Evolutionary conservation across 2,797 vertebrate species (phyloP).

Genomic region (Sarcoramphus papa): DNA sequence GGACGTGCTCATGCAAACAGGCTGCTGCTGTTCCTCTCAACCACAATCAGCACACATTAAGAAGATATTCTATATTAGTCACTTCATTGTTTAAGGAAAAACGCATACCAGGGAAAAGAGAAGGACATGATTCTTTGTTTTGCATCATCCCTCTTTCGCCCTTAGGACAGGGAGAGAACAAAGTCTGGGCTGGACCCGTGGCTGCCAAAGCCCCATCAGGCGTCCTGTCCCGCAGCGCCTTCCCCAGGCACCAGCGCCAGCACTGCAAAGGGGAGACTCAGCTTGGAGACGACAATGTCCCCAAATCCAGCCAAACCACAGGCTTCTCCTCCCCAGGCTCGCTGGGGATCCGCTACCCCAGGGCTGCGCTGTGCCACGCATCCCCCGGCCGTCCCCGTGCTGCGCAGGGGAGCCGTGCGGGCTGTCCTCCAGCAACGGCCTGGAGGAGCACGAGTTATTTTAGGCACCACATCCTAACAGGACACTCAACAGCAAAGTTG

Average conservation of each 20-base stretch:
- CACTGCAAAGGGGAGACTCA: background rate
- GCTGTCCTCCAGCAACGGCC: background rate
- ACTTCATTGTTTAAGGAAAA: conserved; percentile 15
- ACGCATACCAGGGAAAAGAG: background rate
- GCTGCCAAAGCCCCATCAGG: background rate
- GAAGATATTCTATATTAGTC: background rate
- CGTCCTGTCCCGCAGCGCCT: background rate
- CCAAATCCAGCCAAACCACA: background rate
- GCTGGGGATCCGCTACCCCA: background rate
- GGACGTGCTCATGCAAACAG: background rate
- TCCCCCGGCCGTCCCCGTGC: accelerated
- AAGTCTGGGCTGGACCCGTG: background rate
- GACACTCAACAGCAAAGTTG: background rate
- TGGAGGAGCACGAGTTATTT: background rate
- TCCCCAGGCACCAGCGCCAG: background rate
- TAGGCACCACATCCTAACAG: background rate
- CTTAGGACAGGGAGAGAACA: background rate
- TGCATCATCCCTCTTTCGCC: background rate
- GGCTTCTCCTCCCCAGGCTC: background rate
- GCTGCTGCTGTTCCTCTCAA: background rate
- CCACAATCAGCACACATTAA: background rate
- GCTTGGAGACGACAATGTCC: background rate
- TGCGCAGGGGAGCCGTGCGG: accelerated
- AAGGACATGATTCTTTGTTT: background rate
- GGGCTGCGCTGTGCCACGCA: accelerated